Evolutionary conservation across 2,113 vertebrate genomes (phyloP).

Genomic region (Nestor notabilis): DNA sequence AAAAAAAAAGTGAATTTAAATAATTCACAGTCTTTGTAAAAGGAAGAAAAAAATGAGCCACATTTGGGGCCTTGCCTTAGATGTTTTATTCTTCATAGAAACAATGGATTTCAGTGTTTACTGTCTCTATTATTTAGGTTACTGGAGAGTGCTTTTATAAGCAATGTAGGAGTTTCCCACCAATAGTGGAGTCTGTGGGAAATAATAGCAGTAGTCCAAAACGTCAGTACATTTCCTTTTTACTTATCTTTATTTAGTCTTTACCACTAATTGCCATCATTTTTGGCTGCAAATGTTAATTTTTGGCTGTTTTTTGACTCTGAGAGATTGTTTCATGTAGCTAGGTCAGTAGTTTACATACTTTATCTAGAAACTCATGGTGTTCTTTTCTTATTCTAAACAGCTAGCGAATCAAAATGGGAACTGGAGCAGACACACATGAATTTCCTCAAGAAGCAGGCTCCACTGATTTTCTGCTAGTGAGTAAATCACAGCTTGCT

Average conservation of each 20-base stretch:
- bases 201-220: background rate
- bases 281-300: background rate
- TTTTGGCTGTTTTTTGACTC: background rate
- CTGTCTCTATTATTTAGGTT: background rate
- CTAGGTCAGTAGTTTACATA: background rate
- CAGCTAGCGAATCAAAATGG: background rate
- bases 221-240: background rate
- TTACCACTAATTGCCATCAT: background rate
- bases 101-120: background rate
- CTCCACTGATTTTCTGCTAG: background rate
- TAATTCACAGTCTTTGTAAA: background rate
- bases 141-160: background rate
- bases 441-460: background rate
- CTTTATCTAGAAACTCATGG: background rate
- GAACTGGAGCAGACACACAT: background rate
- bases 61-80: background rate
- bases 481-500: background rate
- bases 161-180: slow-evolving; percentile 7
- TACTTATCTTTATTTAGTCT: slow-evolving; percentile 21
- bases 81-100: background rate
- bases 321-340: background rate
- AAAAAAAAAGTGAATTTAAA: background rate
- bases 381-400: background rate
- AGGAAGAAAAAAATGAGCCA: background rate
- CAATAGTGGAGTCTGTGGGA: background rate